Evolutionary conservation across 2,113 vertebrate genomes (phyloP), one percentile per base, ranked within the genome.

Genomic region (Chlorodrepanis virens): DNA sequence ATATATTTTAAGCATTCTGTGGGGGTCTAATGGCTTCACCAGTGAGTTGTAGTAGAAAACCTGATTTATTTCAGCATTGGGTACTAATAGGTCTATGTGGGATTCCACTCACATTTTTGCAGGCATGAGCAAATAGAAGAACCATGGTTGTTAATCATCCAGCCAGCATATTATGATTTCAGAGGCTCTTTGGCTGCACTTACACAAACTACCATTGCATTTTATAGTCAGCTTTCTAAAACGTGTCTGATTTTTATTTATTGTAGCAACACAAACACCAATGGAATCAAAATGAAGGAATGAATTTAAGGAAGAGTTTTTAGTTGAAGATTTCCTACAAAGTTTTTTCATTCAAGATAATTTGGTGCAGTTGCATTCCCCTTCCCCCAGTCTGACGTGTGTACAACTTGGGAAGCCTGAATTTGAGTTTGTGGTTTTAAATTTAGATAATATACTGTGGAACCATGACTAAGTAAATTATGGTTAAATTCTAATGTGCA

Each of bases 21-120:
- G 9, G 39, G 35, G 31, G 20, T 33, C 67, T 85, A 59, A 88
- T 29, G 40, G 45, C 59, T 47, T 72, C 72, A 67, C 13, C 31
- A 71, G 65, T 37, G 9, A n/a, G 7, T 15, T 90, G 60, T 52
- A 76, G 39, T 29, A 72, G 21, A 67, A 60, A 85, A 89, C 15
- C 67, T 83, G 56, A 84, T 96, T 95, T 95, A 93, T 90, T 78
- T 92, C 53, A 82, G 70, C 53, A 22, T 17, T 77, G 50, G 29
- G 8, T 56, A 54, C 82, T 93, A 74, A 68, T 31, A 86, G 70
- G 12, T 88, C 53, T 96, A 24, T 67, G 35, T 89, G 84, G 78
- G 52, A 83, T 93, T 96, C 68, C 67, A 84, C 72, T 84, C 45
- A 69, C 15, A 19, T 72, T 95, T 94, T 90, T 84, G 86, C 11